Evolutionary conservation across 2,113 vertebrate species (phyloP), one percentile per base, ranked within the genome.

Genomic region (Megaceryle torquata): DNA sequence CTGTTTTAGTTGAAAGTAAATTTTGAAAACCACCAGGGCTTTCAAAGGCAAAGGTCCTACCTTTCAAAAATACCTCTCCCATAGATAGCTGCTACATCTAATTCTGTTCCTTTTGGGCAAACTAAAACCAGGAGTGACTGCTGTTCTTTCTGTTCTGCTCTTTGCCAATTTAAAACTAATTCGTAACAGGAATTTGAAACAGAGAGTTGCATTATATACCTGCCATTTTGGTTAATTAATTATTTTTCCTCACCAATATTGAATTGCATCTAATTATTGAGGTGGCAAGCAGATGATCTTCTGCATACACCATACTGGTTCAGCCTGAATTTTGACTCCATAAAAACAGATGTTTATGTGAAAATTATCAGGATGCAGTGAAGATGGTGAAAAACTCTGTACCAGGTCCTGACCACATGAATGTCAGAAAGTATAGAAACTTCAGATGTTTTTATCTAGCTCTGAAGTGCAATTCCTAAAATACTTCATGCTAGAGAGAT

Each of bases 1-100:
- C n/a, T 44, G 60, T 82, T 96, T 94, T 94, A 70, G 35, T 61
- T 91, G 88, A 59, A 87, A 87, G 59, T 65, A 79, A 93, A 92
- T 84, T 82, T 69, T 15, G 89, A 75, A 84, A 91, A 63, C 29
- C 67, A 85, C 75, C 33, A 57, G 28, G 37, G 37, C 43, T 86
- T 91, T 84, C 0, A 1, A 82, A 93, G 31, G n/a, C 50, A 85
- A 75, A 94, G 53, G 43, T 95, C 19, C 60, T 65, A 39, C 46
- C 50, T 85, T 89, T 91, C 72, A 79, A 72, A 86, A 82, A 56
- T 68, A 15, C 26, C 15, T 74, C 21, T 78, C 16, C 50, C 25
- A 14, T 51, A 46, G 35, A 20, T 35, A 35, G 8, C 44, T 91
- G 25, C 65, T 71, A 41, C 33, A n/a, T 39, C 56, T 68, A 74